Conservation (phyloP, 1,140 invertebrate species). For the Leptinotarsa lineolata region DNA sequence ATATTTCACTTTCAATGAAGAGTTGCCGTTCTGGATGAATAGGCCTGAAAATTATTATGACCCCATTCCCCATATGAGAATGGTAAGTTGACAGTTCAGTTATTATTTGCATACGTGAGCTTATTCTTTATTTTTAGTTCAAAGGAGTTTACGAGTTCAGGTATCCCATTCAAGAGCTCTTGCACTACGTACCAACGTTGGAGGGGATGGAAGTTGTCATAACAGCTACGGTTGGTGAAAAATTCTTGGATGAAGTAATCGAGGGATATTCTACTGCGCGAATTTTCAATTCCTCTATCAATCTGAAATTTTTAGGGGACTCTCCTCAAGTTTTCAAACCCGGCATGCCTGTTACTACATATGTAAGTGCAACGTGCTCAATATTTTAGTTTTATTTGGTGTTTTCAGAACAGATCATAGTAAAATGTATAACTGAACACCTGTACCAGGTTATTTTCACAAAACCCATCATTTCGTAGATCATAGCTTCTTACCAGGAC, state of each 20-base stretch:
- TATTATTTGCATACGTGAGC: too few species aligned
- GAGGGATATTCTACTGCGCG: slow-evolving; percentile 85
- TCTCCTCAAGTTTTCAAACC: slow-evolving; percentile 93
- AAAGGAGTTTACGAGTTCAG: slow-evolving; percentile 84
- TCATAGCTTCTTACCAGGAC: slow-evolving; percentile 78
- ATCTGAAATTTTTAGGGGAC: slow-evolving; percentile 83
- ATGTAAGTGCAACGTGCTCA: slow-evolving; percentile 63
- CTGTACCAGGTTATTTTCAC: neutral
- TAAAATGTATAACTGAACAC: too few species aligned
- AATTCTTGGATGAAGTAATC: slow-evolving; percentile 83
- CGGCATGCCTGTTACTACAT: slow-evolving; percentile 80
- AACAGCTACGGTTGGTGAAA: slow-evolving; percentile 85
- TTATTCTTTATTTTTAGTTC: slow-evolving; percentile 64
- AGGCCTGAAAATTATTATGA: slow-evolving; percentile 58
- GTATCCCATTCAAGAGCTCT: slow-evolving; percentile 81
- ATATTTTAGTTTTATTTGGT: too few species aligned
- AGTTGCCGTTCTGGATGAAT: slow-evolving; percentile 77
- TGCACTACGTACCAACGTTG: slow-evolving; percentile 66
- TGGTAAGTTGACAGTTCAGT: slow-evolving; percentile 60
- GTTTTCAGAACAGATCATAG: too few species aligned
- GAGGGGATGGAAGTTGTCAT: slow-evolving; percentile 86
- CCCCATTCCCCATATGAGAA: slow-evolving; percentile 69
- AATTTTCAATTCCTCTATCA: slow-evolving; percentile 83
- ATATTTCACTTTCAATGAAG: slow-evolving; percentile 77
- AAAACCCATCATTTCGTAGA: slow-evolving; percentile 54